A percentile compares a stretch with the other conserved stretches of the same genome.
Evolutionary conservation across 2,797 vertebrate genomes (phyloP).

Genomic region (Manis javanica): DNA sequence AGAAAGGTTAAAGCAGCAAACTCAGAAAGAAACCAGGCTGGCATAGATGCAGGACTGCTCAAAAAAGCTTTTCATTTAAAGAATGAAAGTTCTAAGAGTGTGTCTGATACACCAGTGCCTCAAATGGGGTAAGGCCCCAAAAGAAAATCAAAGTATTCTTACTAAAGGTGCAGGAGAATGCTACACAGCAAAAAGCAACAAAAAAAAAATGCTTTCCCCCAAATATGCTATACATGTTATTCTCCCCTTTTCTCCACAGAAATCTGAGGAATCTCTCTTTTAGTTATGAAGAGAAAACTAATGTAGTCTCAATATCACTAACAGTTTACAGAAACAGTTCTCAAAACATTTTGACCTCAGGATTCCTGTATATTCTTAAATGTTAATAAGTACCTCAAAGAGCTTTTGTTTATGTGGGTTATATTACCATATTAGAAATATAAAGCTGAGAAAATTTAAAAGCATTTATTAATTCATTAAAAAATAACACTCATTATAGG

Average conservation of each 20-base stretch:
- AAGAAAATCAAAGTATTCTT: background rate
- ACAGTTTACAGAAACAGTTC: constrained; percentile 11
- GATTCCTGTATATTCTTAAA: constrained; percentile 20
- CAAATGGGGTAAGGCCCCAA: background rate
- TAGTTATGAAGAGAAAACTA: constrained; percentile 24
- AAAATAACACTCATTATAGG: constrained; percentile 30
- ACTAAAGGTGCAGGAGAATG: background rate
- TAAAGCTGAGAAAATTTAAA: constrained; percentile 51
- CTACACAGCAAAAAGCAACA: constrained; percentile 24
- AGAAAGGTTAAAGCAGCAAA: constrained; percentile 3
- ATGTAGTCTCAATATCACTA: background rate
- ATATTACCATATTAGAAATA: constrained; percentile 37
- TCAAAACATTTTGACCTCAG: constrained; percentile 41
- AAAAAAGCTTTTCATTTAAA: constrained; percentile 46
- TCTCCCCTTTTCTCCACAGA: background rate
- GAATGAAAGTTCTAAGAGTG: background rate
- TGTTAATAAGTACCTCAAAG: constrained; percentile 19
- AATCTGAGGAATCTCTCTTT: background rate
- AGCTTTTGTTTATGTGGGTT: constrained; percentile 34
- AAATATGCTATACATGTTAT: background rate
- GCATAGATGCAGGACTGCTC: background rate
- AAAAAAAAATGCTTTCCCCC: background rate
- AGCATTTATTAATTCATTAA: constrained; percentile 54
- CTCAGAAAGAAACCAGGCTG: background rate
- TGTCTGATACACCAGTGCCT: background rate